Percentiles rank a stretch among this genome's conserved stretches.
These are phyloP conservation scores for Lithophane ornitopus DNA, from an alignment of 2,888 invertebrate species.

Conservation along the genomic window DNA sequence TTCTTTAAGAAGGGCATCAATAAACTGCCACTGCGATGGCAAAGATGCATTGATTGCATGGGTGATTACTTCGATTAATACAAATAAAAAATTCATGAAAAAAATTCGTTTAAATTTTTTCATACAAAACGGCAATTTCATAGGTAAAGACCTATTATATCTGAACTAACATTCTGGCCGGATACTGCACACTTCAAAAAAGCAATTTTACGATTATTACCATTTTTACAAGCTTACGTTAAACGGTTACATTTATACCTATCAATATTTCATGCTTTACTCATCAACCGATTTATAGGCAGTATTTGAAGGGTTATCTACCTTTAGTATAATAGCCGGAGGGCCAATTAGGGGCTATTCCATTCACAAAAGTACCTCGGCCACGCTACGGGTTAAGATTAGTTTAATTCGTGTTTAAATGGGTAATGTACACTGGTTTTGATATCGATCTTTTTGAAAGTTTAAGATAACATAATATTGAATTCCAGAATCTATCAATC, in stretches of 20 bases:
- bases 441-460: background rate
- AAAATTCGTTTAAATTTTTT: no score
- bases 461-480: background rate
- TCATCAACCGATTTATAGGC: slow-evolving; percentile 58
- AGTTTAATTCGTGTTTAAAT: slow-evolving; percentile 71
- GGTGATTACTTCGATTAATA: no score
- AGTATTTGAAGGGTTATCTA: slow-evolving; percentile 70
- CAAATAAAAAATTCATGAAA: no score
- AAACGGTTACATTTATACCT: slow-evolving; percentile 42
- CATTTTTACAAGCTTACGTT: slow-evolving; percentile 29
- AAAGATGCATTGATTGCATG: no score
- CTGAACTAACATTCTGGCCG: slow-evolving; percentile 3
- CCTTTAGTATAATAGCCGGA: slow-evolving; percentile 75
- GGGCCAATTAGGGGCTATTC: slow-evolving; percentile 85
- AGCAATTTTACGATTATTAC: slow-evolving; percentile 24
- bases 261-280: slow-evolving; percentile 49
- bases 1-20: no score
- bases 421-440: slow-evolving; percentile 58
- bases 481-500: background rate
- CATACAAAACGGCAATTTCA: no score
- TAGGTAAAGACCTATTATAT: no score
- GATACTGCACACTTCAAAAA: slow-evolving; percentile 39
- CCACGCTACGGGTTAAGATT: slow-evolving; percentile 80
- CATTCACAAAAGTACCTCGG: slow-evolving; percentile 84
- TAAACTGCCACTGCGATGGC: no score